Conservation (phyloP, 2,797 vertebrate species). For the Naso thynnoides region DNA sequence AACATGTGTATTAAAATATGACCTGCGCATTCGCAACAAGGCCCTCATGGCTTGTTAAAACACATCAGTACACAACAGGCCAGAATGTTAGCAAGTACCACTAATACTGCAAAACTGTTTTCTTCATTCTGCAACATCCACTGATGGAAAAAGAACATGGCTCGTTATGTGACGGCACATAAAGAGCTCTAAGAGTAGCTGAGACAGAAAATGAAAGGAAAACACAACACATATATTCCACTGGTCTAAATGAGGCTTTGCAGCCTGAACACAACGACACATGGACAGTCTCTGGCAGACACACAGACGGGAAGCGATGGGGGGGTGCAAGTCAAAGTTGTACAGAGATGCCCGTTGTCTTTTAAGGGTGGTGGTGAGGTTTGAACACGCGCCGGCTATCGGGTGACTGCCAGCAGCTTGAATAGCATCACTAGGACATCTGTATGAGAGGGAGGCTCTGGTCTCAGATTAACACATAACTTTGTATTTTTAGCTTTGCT, state of each 20-base stretch:
- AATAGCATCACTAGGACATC: constrained; percentile 29
- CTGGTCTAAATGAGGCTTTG: constrained; percentile 77
- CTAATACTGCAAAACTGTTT: constrained; percentile 38
- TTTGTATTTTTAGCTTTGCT: constrained; percentile 42
- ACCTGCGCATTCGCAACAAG: constrained; percentile 26
- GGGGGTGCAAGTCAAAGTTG: constrained; percentile 40
- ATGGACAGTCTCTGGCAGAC: constrained; percentile 54
- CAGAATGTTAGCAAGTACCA: constrained; percentile 13
- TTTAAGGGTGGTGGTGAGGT: constrained; percentile 30
- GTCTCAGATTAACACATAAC: constrained; percentile 14
- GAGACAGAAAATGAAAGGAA: constrained; percentile 69
- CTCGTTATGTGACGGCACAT: constrained; percentile 67
- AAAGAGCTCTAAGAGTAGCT: constrained; percentile 75
- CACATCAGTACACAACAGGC: constrained; percentile 10
- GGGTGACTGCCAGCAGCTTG: constrained; percentile 29
- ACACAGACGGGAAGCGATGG: constrained; percentile 52
- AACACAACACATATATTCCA: constrained; percentile 83
- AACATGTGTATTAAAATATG: constrained; percentile 22
- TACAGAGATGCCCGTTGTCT: constrained; percentile 79
- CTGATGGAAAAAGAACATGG: constrained; percentile 65
- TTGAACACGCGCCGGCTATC: constrained; percentile 46
- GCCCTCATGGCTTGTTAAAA: constrained; percentile 17
- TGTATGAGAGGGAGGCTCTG: not conserved
- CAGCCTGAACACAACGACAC: constrained; percentile 67
- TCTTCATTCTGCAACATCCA: constrained; percentile 49